Evolutionary conservation across 2,113 vertebrate genomes (phyloP).

Genomic region (Rynchops niger): DNA sequence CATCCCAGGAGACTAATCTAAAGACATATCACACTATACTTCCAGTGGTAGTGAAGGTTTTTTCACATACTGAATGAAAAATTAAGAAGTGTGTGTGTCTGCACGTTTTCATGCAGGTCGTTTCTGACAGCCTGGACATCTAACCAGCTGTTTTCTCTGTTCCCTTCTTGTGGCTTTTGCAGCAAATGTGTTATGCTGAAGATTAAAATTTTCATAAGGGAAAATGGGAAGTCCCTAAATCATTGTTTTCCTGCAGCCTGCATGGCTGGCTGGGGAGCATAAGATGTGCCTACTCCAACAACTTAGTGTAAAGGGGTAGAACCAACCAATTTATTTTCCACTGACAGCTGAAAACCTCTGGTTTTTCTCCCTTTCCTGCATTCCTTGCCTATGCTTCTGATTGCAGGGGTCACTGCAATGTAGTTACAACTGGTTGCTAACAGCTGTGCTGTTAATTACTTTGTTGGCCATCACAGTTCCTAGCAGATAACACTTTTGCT

Average conservation of each 20-base stretch:
- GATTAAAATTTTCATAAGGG: background rate
- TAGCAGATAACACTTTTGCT: background rate
- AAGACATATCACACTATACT: background rate
- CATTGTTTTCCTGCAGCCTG: background rate
- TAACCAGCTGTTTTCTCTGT: background rate
- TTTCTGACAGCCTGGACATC: background rate
- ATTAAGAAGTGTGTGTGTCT: background rate
- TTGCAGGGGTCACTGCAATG: background rate
- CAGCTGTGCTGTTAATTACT: background rate
- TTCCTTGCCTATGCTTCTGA: background rate
- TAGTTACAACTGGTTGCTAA: background rate
- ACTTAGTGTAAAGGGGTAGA: background rate
- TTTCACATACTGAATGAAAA: background rate
- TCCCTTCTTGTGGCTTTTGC: background rate
- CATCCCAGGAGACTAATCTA: background rate
- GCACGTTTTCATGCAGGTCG: background rate
- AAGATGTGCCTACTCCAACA: background rate
- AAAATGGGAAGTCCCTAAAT: background rate
- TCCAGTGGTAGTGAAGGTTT: background rate
- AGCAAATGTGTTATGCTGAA: background rate
- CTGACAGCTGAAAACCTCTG: background rate
- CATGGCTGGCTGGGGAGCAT: background rate
- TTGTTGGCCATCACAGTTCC: background rate
- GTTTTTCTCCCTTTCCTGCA: background rate
- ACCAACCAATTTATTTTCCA: conserved; percentile 14